phyloP scores from a whole-genome alignment of 2,797 vertebrate species.

The Iguana delicatissima region DNA sequence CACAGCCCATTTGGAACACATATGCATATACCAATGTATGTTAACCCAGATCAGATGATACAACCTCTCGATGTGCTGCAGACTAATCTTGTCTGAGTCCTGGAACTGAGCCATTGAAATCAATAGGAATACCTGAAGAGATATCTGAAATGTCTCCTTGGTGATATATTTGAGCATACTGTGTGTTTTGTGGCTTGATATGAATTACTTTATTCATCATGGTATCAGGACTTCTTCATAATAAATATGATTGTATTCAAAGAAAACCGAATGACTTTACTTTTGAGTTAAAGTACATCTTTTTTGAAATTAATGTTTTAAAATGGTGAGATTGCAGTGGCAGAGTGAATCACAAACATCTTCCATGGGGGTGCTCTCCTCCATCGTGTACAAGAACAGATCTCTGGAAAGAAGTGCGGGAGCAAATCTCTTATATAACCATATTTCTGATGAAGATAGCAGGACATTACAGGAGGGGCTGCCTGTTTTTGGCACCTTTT shows the following conservation, averaged over 20 bases:
- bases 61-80: not conserved
- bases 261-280: not conserved
- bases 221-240: not conserved
- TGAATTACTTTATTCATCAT: not conserved
- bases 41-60: not conserved
- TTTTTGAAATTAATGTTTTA: conserved; percentile 22
- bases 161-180: not conserved
- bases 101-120: not conserved
- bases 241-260: not conserved
- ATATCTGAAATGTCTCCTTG: not conserved
- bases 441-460: not conserved
- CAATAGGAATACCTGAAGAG: not conserved
- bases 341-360: conserved; percentile 21
- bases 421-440: not conserved
- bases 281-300: conserved; percentile 7
- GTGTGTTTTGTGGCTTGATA: not conserved
- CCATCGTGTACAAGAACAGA: not conserved
- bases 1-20: not conserved
- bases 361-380: not conserved
- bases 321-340: not conserved
- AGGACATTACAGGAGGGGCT: not conserved
- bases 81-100: not conserved
- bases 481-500: not conserved
- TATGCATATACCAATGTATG: not conserved
- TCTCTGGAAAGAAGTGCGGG: not conserved